These are phyloP conservation scores for Oreonectes daqikongensis DNA, from an alignment of 2,797 vertebrate species.

Conservation along the genomic window DNA sequence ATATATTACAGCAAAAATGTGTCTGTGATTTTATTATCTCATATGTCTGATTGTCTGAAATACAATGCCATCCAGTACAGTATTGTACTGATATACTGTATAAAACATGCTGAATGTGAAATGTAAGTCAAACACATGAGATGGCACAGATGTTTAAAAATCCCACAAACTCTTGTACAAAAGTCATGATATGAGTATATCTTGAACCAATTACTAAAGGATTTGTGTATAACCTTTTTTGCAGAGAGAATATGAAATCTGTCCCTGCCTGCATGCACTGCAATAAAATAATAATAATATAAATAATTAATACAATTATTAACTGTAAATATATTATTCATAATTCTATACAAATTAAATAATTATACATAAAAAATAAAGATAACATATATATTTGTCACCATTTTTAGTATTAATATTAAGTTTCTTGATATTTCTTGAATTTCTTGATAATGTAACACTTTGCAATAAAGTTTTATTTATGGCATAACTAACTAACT, in stretches of 20 bases:
- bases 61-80: background rate
- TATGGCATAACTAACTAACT: no score
- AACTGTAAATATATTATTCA: no score
- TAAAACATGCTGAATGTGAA: background rate
- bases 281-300: background rate
- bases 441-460: no score
- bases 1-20: background rate
- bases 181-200: slow-evolving; percentile 16
- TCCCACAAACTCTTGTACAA: slow-evolving; percentile 8
- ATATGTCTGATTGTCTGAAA: background rate
- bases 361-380: no score
- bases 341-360: no score
- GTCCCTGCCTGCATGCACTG: background rate
- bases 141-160: background rate
- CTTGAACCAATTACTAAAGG: background rate
- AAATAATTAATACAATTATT: no score
- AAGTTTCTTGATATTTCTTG: no score
- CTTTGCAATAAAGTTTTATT: no score
- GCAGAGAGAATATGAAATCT: background rate
- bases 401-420: no score
- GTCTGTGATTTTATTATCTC: background rate
- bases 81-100: background rate
- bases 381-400: no score
- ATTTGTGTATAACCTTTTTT: background rate
- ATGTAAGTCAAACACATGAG: slow-evolving; percentile 1